Evolutionary conservation across 2,888 invertebrate species (phyloP).

Genomic region (Neoitamus cyanurus): DNA sequence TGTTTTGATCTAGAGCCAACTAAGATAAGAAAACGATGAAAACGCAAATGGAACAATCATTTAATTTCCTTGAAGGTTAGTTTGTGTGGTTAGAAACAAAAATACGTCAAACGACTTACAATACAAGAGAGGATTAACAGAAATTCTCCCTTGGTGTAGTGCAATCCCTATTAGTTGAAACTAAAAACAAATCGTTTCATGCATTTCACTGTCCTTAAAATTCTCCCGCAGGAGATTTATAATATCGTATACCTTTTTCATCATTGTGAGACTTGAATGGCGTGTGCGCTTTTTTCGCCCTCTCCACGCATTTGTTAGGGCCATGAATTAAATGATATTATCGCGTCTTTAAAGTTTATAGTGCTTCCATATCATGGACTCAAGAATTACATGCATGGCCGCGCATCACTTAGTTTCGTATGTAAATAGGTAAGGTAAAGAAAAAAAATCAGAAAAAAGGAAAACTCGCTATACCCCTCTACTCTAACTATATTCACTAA

Average conservation of each 20-base stretch:
- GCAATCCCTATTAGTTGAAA: neutral
- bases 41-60: neutral
- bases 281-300: neutral
- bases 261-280: neutral
- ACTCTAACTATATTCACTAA: slow-evolving; percentile 10
- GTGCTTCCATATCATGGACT: slow-evolving; percentile 27
- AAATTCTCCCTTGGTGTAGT: neutral
- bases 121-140: neutral
- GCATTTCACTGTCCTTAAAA: neutral
- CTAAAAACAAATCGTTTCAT: neutral
- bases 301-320: neutral
- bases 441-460: neutral
- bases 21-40: neutral
- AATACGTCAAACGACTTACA: neutral
- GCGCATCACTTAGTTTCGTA: neutral
- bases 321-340: neutral
- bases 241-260: neutral
- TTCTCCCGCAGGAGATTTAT: neutral
- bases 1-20: neutral
- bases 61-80: neutral
- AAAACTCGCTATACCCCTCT: neutral
- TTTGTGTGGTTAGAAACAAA: neutral
- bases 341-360: slow-evolving; percentile 18
- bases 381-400: slow-evolving; percentile 2
- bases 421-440: neutral